Percentiles rank a stretch among this genome's conserved stretches.
Evolutionary conservation across 2,797 vertebrate genomes (phyloP).

Genomic region (Anomalospiza imberbis): DNA sequence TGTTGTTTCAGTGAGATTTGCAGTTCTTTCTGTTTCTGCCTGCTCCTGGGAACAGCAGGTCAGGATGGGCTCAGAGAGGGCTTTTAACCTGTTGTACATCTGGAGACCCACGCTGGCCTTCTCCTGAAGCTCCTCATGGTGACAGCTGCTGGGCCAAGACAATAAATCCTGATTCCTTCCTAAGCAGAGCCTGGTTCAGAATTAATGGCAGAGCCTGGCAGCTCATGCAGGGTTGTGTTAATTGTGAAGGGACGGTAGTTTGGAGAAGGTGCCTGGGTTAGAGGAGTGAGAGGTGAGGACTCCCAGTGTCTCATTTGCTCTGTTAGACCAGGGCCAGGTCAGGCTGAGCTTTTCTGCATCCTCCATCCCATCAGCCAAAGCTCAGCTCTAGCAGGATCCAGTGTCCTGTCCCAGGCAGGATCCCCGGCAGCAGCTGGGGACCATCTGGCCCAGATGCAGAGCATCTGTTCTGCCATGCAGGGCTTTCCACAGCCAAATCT

Average conservation of each 20-base stretch:
- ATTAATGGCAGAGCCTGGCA: neutral
- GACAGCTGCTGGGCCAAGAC: neutral
- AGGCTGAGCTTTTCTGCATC: neutral
- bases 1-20: neutral
- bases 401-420: neutral
- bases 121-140: neutral
- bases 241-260: neutral
- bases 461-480: neutral
- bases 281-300: neutral
- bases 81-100: neutral
- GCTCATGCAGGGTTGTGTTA: neutral
- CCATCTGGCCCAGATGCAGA: neutral
- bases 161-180: neutral
- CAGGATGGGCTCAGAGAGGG: neutral
- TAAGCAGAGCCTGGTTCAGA: neutral
- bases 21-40: neutral
- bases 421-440: neutral
- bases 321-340: neutral
- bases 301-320: neutral
- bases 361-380: neutral
- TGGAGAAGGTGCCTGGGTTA: neutral
- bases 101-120: accelerated
- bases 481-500: neutral
- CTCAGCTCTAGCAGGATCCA: neutral
- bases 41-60: neutral